Conservation (phyloP, 2,797 vertebrate species). For the Sebastes oblongus region DNA sequence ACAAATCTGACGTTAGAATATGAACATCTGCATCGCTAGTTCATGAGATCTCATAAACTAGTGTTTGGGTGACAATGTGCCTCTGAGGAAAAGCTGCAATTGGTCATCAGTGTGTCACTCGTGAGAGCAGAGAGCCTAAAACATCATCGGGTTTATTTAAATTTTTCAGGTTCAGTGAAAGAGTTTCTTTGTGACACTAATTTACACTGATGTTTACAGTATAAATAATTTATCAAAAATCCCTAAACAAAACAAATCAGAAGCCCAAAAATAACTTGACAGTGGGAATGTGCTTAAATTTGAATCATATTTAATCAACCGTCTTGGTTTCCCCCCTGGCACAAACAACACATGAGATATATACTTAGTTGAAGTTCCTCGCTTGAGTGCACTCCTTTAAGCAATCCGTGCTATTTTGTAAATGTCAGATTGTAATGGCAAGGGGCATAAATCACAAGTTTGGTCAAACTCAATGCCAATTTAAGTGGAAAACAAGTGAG, state of each 20-base stretch:
- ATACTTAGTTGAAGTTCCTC: conserved; percentile 49
- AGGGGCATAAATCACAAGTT: conserved; percentile 51
- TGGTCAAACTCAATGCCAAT: conserved; percentile 16
- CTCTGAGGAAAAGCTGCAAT: conserved; percentile 21
- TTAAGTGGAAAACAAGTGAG: conserved; percentile 22
- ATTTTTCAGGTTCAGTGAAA: neutral
- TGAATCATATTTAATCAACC: conserved; percentile 62
- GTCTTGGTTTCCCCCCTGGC: conserved; percentile 55
- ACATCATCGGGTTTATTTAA: neutral
- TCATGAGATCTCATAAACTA: neutral
- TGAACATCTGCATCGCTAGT: conserved; percentile 17
- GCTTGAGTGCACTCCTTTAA: conserved; percentile 62
- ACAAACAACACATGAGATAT: conserved; percentile 55
- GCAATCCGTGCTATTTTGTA: conserved; percentile 69
- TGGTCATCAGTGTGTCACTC: conserved; percentile 23
- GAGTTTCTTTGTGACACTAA: conserved; percentile 10
- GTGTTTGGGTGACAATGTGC: conserved; percentile 25
- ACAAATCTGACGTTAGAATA: conserved; percentile 16
- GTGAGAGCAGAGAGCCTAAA: conserved; percentile 11
- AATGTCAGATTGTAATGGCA: conserved; percentile 70
- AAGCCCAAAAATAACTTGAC: conserved; percentile 36
- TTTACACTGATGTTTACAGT: conserved; percentile 16
- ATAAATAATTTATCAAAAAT: conserved; percentile 45
- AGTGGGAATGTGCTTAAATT: conserved; percentile 32
- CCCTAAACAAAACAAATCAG: conserved; percentile 43